A percentile compares a stretch with the other conserved stretches of the same genome.
These are phyloP conservation scores for Loxodonta africana DNA, from an alignment of 2,113 vertebrate species.

Conservation along the genomic window DNA sequence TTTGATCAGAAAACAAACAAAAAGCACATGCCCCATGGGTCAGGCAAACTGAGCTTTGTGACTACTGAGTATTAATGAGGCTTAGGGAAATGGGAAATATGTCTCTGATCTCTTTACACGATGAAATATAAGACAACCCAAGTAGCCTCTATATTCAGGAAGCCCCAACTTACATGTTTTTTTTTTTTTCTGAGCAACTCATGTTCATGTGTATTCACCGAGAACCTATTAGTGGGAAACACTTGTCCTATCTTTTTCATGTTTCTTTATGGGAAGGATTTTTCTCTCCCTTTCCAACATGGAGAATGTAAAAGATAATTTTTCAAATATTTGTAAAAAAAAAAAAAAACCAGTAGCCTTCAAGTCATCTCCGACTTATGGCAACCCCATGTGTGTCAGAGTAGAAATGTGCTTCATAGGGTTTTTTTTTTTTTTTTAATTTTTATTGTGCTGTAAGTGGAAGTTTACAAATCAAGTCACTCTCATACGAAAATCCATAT, in stretches of 20 bases:
- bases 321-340: not conserved
- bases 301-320: not conserved
- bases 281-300: not conserved
- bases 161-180: not conserved
- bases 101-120: not conserved
- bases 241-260: not conserved
- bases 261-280: not conserved
- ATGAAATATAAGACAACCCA: not conserved
- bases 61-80: not conserved
- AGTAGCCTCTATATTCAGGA: not conserved
- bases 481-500: too few species aligned
- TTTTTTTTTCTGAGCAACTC: not conserved
- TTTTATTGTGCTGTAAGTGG: too few species aligned
- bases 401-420: not conserved
- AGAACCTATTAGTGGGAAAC: not conserved
- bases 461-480: too few species aligned
- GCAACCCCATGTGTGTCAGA: not conserved
- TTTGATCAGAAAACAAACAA: not conserved
- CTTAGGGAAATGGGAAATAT: not conserved
- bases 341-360: not conserved
- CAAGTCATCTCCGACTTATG: not conserved
- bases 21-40: not conserved
- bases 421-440: not conserved
- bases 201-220: not conserved
- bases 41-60: not conserved